Evolutionary conservation across 2,888 invertebrate genomes (phyloP), one percentile per base, ranked within the genome.

Genomic region (Hartigia nigra): DNA sequence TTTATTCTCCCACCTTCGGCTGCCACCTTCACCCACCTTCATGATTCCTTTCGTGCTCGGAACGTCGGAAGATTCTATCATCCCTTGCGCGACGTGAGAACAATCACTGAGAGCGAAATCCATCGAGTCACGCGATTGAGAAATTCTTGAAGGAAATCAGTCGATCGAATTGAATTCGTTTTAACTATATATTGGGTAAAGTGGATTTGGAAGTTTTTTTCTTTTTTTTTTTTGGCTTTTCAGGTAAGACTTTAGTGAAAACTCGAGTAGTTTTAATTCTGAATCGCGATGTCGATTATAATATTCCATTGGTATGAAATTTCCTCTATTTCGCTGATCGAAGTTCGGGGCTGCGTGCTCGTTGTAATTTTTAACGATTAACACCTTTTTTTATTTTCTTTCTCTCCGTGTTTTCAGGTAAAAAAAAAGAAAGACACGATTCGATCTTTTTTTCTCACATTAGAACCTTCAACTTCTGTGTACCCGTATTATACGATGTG

Each of bases 61-160:
- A 12, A 72, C 34, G 23, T 72, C 72, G 31, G 72, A 72, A 55
- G 55, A 55, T 23, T 55, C 55, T 23, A 55, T 23, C 55, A 55
- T 55, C 31, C 72, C 31, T 72, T 31, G 31, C 31, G 34, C 31
- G 31, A 72, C 72, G 72, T 9, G 72, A 72, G 72, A 72, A 31
- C 34, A 34, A 31, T 72, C 72, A 31, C 31, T 1, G 72, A 31
- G 31, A 12, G 23, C 55, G 55, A 55, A 23, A 55, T 55, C 9
- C 55, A 55, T 55, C 23, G 55, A 55, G 55, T 55, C 55, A 55
- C 55, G 55, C 55, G 55, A 55, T 55, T 72, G 72, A 72, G 72
- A 72, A 72, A 72, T 32, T 55, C 55, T 23, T 5, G 55, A 55
- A 55, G 55, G 23, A 55, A 55, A 55, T 55, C 55, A 55, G 55